Evolutionary conservation across 2,888 invertebrate species (phyloP), one percentile per base, ranked within the genome.

Genomic region (Podotricha telesiphe): DNA sequence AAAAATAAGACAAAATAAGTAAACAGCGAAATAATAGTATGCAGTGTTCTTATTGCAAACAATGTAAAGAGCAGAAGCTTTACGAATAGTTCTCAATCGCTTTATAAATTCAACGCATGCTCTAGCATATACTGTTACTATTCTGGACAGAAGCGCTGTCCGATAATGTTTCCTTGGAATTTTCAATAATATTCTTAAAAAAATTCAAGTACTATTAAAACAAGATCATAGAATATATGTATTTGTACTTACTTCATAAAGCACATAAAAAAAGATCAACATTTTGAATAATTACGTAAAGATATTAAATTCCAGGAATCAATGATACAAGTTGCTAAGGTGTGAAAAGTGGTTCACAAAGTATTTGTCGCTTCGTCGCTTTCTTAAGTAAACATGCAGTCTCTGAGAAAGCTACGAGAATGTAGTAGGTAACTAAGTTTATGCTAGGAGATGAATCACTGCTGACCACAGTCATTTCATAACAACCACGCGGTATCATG

Each of bases 371-470:
- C 72, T 75, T 74, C 70, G 66, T 73, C 68, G 74, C 72, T 75
- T 74, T 75, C 71, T 70, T 74, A 68, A 71, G 70, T 70, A 69
- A 74, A 72, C 72, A 72, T 65, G 71, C 59, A 58, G 71, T 17
- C 37, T 66, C 17, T 72, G 72, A 69, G 75, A 75, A 74, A 75
- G 74, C 71, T 73, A 64, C 68, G 61, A 61, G 68, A 65, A 73
- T 66, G 69, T 70, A 72, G 74, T 73, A 70, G 72, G 72, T 69
- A 69, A 67, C 67, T 65, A 47, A 68, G 67, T 73, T 73, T 74
- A 74, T 64, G 73, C 71, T 72, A 67, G 68, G 72, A 73, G 74
- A 80, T 82, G 80, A 81, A 77, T 82, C 82, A 81, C 76, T 71
- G 65, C 68, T 77, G 77, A 77, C 75, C 79, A 65, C 76, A 69